Percentiles rank a stretch among this genome's conserved stretches.
Evolutionary conservation across 2,797 vertebrate genomes (phyloP).

Genomic region (Oryzias dopingdopingensis): DNA sequence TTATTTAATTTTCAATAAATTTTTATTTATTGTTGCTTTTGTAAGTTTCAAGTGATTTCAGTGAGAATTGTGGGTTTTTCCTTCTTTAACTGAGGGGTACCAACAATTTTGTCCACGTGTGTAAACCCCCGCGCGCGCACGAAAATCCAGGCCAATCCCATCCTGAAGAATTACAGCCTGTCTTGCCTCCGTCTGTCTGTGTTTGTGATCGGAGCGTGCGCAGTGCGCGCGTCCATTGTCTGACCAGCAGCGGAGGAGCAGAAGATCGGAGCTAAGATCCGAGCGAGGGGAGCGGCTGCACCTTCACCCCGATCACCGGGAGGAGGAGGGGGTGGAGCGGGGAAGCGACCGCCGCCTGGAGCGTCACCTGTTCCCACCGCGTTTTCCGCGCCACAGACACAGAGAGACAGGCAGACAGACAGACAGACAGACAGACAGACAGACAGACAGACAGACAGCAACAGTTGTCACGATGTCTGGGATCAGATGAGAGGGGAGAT

Average conservation of each 20-base stretch:
- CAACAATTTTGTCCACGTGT: too few species aligned
- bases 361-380: constrained; percentile 20
- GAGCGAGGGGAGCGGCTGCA: constrained; percentile 66
- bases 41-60: too few species aligned
- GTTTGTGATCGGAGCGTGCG: constrained; percentile 73
- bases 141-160: constrained; percentile 24
- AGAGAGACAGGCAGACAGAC: constrained; percentile 14
- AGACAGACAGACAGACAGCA: constrained; percentile 61
- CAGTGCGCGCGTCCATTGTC: constrained; percentile 78
- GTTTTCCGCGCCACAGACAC: constrained; percentile 28
- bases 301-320: constrained; percentile 65
- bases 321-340: background rate
- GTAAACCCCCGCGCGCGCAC: too few species aligned
- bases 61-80: too few species aligned
- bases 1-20: too few species aligned
- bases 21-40: too few species aligned
- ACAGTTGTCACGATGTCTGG: constrained; percentile 76
- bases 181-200: constrained; percentile 42
- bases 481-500: constrained; percentile 57
- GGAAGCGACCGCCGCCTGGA: constrained; percentile 26
- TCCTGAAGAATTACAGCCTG: constrained; percentile 17
- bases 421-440: too few species aligned
- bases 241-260: constrained; percentile 47
- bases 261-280: constrained; percentile 47
- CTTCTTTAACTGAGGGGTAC: too few species aligned